phyloP scores from a whole-genome alignment of 2,888 invertebrate genomes.

The Phyto melanocephala region DNA sequence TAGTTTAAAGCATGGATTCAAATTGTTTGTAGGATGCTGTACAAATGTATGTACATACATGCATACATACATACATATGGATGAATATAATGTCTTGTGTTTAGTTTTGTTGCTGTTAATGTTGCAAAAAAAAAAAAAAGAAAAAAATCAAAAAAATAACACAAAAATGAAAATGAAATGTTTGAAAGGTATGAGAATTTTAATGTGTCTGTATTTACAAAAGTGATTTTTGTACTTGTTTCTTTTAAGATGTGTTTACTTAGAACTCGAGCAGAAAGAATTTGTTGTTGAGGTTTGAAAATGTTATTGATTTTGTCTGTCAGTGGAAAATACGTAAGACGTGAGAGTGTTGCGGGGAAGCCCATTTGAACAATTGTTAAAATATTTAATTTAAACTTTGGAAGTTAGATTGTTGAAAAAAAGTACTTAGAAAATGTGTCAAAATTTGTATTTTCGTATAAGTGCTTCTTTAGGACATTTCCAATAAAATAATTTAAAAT shows the following conservation, averaged over 20 bases:
- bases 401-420: too few relatives aligned
- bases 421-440: too few relatives aligned
- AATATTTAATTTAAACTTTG: too few relatives aligned
- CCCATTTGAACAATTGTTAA: too few relatives aligned
- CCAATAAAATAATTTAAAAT: too few relatives aligned
- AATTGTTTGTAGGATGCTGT: conserved; percentile 56
- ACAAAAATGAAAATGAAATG: conserved; percentile 32
- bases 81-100: conserved; percentile 7
- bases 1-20: conserved; percentile 65
- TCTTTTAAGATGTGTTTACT: conserved; percentile 1
- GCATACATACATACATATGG: neutral
- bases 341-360: too few relatives aligned
- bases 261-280: neutral
- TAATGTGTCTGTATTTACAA: conserved; percentile 57
- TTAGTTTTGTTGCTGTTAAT: conserved; percentile 5
- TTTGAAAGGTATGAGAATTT: conserved; percentile 52
- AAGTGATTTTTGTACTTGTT: conserved; percentile 24
- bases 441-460: too few relatives aligned
- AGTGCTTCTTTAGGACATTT: too few relatives aligned
- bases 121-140: conserved; percentile 13
- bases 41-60: neutral
- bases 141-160: neutral
- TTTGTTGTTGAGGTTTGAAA: conserved; percentile 2
- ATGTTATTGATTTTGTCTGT: conserved; percentile 38
- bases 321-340: neutral